These are phyloP conservation scores for Diaprepes abbreviatus DNA, from an alignment of 2,888 invertebrate species.

Conservation along the genomic window DNA sequence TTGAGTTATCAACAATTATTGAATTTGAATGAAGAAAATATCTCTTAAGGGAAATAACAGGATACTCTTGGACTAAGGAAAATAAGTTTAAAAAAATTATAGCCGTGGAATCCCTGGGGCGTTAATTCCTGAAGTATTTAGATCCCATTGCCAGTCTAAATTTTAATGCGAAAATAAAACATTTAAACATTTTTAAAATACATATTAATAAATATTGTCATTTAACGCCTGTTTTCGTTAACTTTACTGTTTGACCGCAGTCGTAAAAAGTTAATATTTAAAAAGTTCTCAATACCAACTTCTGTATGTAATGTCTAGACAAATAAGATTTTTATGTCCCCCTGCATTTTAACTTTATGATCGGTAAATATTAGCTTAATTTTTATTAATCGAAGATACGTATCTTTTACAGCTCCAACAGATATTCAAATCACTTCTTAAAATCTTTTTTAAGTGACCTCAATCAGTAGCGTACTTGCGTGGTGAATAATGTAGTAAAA, in stretches of 20 bases:
- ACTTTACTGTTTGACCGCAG: background rate
- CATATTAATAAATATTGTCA: no score
- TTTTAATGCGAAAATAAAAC: no score
- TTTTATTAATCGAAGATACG: slow-evolving; percentile 12
- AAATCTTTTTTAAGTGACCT: background rate
- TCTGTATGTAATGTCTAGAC: slow-evolving; percentile 12
- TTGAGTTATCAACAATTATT: no score
- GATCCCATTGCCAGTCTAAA: no score
- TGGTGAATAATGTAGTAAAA: no score
- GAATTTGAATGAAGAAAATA: no score
- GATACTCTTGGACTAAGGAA: no score
- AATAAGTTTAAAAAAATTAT: no score
- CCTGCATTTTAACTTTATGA: slow-evolving; percentile 11
- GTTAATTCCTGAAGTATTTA: no score
- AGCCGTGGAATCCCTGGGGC: no score
- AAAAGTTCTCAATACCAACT: background rate
- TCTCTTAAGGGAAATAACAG: no score
- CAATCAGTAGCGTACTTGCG: background rate
- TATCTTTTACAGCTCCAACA: slow-evolving; percentile 12
- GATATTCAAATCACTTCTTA: slow-evolving; percentile 13
- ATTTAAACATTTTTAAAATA: no score
- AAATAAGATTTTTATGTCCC: slow-evolving; percentile 8
- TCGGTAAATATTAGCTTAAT: slow-evolving; percentile 15
- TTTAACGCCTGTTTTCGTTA: background rate
- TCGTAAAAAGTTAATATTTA: slow-evolving; percentile 5